Percentiles rank a stretch among this genome's conserved stretches.
Evolutionary conservation across 2,113 vertebrate genomes (phyloP).

Genomic region (Alaudala cheleensis): DNA sequence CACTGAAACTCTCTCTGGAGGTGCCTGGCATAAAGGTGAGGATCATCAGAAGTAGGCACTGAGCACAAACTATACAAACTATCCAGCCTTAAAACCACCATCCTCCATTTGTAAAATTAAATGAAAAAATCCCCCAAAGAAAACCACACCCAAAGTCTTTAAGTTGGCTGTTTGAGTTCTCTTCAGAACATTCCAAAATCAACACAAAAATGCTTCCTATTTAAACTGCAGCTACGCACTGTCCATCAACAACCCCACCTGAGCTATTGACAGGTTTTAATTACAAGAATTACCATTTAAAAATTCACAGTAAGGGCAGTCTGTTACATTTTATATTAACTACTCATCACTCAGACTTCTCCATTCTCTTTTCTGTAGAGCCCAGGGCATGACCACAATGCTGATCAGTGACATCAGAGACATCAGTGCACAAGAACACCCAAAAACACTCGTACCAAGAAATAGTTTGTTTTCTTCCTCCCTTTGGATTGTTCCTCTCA

Average conservation of each 20-base stretch:
- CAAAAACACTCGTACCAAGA: background rate
- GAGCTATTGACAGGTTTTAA: background rate
- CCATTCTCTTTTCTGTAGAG: background rate
- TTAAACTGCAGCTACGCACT: background rate
- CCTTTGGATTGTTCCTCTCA: background rate
- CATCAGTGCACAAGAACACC: background rate
- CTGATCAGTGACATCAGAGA: background rate
- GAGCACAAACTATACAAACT: background rate
- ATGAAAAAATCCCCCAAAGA: accelerated
- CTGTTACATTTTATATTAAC: background rate
- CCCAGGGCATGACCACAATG: background rate
- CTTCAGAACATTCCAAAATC: background rate
- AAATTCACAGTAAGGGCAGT: background rate
- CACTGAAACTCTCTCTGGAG: background rate
- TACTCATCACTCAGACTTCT: background rate
- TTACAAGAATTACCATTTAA: background rate
- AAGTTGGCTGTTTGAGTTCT: background rate
- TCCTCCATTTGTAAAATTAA: accelerated
- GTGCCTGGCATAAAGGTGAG: background rate
- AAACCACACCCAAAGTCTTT: background rate
- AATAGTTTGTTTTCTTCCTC: background rate
- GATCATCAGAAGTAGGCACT: background rate
- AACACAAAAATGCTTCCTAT: background rate
- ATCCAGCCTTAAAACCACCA: background rate
- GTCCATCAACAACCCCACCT: background rate